phyloP scores from a whole-genome alignment of 2,888 invertebrate species.

The Hartigia nigra region DNA sequence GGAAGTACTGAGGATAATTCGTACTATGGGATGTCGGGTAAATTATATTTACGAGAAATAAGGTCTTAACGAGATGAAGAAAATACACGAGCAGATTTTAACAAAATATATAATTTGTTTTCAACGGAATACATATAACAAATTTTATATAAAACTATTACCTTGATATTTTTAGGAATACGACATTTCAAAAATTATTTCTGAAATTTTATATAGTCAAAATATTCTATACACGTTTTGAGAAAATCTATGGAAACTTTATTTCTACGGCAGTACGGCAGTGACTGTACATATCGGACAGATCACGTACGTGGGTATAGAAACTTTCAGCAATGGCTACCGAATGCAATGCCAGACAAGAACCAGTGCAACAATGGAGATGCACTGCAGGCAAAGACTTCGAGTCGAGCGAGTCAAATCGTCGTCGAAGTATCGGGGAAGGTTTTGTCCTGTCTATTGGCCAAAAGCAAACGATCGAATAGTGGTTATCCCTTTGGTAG shows the following conservation, averaged over 20 bases:
- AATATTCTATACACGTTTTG: background rate
- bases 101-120: no score
- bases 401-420: slow-evolving; percentile 54
- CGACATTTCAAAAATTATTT: background rate
- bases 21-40: background rate
- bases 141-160: no score
- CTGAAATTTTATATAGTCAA: background rate
- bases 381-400: slow-evolving; percentile 26
- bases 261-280: background rate
- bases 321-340: background rate
- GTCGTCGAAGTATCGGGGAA: slow-evolving; percentile 19
- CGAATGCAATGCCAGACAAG: slow-evolving; percentile 11
- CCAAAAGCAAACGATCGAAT: slow-evolving; percentile 3
- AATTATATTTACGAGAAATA: background rate
- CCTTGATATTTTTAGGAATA: background rate
- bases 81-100: background rate
- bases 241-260: background rate
- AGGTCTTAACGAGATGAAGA: background rate
- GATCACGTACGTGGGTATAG: background rate
- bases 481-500: background rate
- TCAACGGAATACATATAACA: no score
- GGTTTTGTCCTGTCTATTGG: slow-evolving; percentile 16
- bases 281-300: background rate
- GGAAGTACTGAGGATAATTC: background rate
- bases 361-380: slow-evolving; percentile 35